phyloP scores from a whole-genome alignment of 2,113 vertebrate species.

The Dolichotis patagonum region DNA sequence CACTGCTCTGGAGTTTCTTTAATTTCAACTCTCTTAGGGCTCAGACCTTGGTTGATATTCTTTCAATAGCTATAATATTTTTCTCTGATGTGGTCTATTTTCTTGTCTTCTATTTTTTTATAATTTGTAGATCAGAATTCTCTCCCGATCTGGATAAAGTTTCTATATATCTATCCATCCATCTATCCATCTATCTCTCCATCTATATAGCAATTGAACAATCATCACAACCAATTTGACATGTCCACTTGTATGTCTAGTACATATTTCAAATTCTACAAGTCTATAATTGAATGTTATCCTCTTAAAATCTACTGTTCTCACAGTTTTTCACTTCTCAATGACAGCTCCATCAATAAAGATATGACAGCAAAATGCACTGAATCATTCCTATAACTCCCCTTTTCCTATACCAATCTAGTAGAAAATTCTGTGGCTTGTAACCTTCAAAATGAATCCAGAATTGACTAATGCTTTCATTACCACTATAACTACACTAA shows the following conservation, averaged over 20 bases:
- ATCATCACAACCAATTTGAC: neutral
- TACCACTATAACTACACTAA: accelerated
- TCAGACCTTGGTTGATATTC: neutral
- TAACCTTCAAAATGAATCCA: neutral
- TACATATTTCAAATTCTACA: neutral
- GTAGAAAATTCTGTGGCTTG: neutral
- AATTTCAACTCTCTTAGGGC: neutral
- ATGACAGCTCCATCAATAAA: neutral
- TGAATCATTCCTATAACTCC: neutral
- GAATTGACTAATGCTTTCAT: neutral
- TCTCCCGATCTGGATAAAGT: neutral
- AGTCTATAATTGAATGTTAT: neutral
- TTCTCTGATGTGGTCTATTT: neutral
- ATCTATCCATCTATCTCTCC: neutral
- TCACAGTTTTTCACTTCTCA: neutral
- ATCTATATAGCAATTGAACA: too few species aligned
- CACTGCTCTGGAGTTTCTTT: neutral
- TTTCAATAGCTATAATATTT: neutral
- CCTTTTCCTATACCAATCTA: neutral
- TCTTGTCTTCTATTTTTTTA: neutral
- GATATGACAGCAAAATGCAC: neutral
- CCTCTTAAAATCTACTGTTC: accelerated
- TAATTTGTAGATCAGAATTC: neutral
- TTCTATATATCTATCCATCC: neutral
- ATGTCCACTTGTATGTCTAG: neutral